phyloP scores from a whole-genome alignment of 2,888 invertebrate genomes.

The Pheosia tremula region DNA sequence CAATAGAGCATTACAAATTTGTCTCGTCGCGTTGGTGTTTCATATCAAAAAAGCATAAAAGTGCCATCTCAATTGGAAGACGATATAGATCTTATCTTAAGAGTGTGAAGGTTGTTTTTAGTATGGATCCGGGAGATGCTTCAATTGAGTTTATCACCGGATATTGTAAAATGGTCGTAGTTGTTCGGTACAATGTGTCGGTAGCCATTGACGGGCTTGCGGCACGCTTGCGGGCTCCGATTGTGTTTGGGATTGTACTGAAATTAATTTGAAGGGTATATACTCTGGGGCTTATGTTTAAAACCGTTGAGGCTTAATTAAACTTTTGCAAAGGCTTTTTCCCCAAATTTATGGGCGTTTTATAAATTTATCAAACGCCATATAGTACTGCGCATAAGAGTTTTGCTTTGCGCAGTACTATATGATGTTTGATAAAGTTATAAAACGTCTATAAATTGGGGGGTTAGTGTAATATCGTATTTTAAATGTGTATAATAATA shows the following conservation, averaged over 20 bases:
- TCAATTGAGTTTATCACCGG: slow-evolving; percentile 81
- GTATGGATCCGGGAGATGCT: slow-evolving; percentile 44
- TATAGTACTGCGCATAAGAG: no score
- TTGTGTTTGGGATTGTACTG: slow-evolving; percentile 50
- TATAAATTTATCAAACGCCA: no score
- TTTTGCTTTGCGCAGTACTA: no score
- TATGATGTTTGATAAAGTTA: no score
- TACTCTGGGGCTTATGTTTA: slow-evolving; percentile 28
- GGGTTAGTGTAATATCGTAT: no score
- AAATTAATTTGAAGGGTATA: slow-evolving; percentile 43
- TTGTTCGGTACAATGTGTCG: slow-evolving; percentile 66
- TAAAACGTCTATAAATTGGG: no score
- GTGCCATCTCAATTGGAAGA: slow-evolving; percentile 32
- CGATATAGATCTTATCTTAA: slow-evolving; percentile 59
- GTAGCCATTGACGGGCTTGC: slow-evolving; percentile 65
- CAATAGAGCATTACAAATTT: slow-evolving; percentile 81
- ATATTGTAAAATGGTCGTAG: slow-evolving; percentile 81
- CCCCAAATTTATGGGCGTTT: no score
- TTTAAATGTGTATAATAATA: no score
- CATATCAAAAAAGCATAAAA: slow-evolving; percentile 43
- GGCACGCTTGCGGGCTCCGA: slow-evolving; percentile 47
- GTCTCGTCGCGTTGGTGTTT: slow-evolving; percentile 54
- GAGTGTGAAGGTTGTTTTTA: slow-evolving; percentile 54
- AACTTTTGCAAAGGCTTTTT: slow-evolving; percentile 13
- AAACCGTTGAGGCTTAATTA: slow-evolving; percentile 32